Conservation (phyloP, 2,888 invertebrate species). For the Aricia artaxerxes region DNA sequence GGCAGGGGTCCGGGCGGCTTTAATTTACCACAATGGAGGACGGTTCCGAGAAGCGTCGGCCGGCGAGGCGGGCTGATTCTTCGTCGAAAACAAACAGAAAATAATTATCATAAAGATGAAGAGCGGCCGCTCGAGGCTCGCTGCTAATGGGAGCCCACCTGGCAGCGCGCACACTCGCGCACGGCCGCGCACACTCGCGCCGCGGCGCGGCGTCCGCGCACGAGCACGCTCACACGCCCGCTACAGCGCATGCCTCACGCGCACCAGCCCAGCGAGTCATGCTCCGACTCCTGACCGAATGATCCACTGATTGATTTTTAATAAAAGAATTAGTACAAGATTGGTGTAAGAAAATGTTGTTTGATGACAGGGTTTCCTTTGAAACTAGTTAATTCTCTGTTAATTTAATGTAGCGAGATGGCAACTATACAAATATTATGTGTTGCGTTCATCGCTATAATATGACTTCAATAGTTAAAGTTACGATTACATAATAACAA, state of each 20-base stretch:
- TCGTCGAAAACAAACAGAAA: slow-evolving; percentile 81
- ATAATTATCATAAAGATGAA: slow-evolving; percentile 81
- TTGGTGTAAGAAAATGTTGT: neutral
- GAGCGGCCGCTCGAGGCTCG: slow-evolving; percentile 76
- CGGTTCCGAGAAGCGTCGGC: slow-evolving; percentile 76
- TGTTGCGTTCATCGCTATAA: too few species aligned
- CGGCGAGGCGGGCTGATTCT: slow-evolving; percentile 77
- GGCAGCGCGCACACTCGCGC: slow-evolving; percentile 56
- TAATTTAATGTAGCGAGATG: too few species aligned
- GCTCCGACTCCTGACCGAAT: slow-evolving; percentile 39
- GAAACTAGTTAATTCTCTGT: neutral
- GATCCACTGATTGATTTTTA: slow-evolving; percentile 46
- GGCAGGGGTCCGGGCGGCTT: slow-evolving; percentile 80
- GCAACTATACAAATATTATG: too few species aligned
- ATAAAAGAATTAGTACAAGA: slow-evolving; percentile 39
- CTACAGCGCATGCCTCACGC: slow-evolving; percentile 41
- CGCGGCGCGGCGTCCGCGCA: slow-evolving; percentile 46
- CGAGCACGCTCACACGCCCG: slow-evolving; percentile 50
- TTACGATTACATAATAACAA: too few species aligned
- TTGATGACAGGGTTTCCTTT: neutral
- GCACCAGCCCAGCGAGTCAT: slow-evolving; percentile 46
- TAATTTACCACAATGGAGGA: slow-evolving; percentile 80
- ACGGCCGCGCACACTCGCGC: slow-evolving; percentile 44
- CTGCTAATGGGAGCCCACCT: slow-evolving; percentile 79
- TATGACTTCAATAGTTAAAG: too few species aligned